These are phyloP conservation scores for Bombus cullumanus DNA, from an alignment of 1,140 invertebrate genomes.

Conservation along the genomic window DNA sequence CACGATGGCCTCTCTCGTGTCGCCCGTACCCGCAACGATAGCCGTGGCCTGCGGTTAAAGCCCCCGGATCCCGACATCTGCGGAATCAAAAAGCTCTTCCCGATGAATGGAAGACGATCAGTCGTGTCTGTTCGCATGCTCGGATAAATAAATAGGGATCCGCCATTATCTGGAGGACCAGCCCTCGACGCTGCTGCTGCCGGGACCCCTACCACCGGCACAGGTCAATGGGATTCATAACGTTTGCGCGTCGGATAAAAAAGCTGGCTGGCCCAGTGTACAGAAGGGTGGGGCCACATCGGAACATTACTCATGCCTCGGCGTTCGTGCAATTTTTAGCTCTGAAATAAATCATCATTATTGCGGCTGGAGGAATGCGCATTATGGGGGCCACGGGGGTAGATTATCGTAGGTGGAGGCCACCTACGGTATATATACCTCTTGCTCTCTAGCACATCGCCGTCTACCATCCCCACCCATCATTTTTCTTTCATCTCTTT, in stretches of 20 bases:
- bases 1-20: neutral
- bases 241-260: constrained; percentile 76
- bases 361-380: constrained; percentile 78
- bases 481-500: no score
- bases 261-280: constrained; percentile 68
- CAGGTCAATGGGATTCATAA: constrained; percentile 81
- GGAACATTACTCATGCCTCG: constrained; percentile 80
- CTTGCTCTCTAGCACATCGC: neutral
- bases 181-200: constrained; percentile 70
- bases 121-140: constrained; percentile 70
- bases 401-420: constrained; percentile 76
- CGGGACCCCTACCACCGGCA: constrained; percentile 65
- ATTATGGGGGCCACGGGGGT: constrained; percentile 78
- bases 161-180: constrained; percentile 79
- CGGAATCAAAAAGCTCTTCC: constrained; percentile 64
- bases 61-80: constrained; percentile 60
- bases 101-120: constrained; percentile 70
- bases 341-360: constrained; percentile 83
- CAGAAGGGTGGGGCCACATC: constrained; percentile 73
- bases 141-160: constrained; percentile 79
- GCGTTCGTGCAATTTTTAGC: constrained; percentile 81
- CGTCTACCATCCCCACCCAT: neutral
- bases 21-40: constrained; percentile 47
- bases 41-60: constrained; percentile 51
- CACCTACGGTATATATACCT: constrained; percentile 40